phyloP scores from a whole-genome alignment of 2,113 vertebrate species.

The Platycercus adscitus region DNA sequence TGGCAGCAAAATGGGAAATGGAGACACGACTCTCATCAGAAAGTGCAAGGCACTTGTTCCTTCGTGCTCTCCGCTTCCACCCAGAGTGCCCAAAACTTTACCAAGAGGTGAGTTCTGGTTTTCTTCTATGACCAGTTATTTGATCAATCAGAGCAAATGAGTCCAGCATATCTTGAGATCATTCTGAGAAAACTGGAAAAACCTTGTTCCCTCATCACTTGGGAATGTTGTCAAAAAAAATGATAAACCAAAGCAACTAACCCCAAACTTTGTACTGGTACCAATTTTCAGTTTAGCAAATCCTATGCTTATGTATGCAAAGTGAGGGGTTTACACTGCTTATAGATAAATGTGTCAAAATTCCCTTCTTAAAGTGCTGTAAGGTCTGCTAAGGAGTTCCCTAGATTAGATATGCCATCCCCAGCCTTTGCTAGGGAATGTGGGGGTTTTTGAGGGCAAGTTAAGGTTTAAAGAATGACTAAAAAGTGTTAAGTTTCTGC shows the following conservation, averaged over 20 bases:
- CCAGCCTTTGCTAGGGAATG: neutral
- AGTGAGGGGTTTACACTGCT: neutral
- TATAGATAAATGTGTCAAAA: neutral
- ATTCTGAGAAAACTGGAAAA: neutral
- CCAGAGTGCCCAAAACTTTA: slow-evolving; percentile 90
- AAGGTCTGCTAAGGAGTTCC: neutral
- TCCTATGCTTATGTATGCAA: neutral
- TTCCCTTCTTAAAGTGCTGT: neutral
- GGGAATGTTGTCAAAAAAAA: neutral
- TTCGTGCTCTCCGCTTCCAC: slow-evolving; percentile 95
- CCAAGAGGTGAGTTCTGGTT: slow-evolving; percentile 85
- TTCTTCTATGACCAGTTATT: neutral
- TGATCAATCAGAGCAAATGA: neutral
- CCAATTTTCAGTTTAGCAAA: neutral
- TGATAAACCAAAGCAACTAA: neutral
- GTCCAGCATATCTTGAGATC: neutral
- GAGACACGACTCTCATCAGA: slow-evolving; percentile 92
- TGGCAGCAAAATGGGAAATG: slow-evolving; percentile 97
- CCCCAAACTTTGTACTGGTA: neutral
- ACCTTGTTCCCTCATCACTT: neutral
- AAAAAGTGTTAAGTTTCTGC: neutral
- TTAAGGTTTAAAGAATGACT: neutral
- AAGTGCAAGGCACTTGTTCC: slow-evolving; percentile 91
- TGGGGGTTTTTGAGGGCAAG: neutral
- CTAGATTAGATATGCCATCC: neutral